Conservation (phyloP, 2,888 invertebrate species). For the Drosophila colorata region DNA sequence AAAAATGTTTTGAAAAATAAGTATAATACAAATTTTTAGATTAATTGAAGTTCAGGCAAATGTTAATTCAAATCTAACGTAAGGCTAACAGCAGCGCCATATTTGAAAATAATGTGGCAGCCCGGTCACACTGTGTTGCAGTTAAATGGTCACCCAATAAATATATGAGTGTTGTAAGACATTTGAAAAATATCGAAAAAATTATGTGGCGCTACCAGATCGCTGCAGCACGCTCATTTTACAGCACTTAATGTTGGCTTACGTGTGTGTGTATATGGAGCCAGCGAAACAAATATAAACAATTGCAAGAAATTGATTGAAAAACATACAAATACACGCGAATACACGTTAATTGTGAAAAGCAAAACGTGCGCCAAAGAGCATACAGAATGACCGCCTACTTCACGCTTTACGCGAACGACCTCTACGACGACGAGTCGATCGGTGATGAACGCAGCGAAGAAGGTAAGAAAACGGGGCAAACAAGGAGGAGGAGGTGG, state of each 20-base stretch:
- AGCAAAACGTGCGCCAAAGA: neutral
- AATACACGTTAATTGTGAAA: neutral
- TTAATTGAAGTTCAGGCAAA: neutral
- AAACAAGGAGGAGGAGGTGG: neutral
- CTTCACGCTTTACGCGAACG: conserved; percentile 55
- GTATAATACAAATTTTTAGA: too few species aligned
- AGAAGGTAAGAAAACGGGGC: conserved; percentile 57
- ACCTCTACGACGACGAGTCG: conserved; percentile 70
- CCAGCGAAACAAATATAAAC: conserved; percentile 47
- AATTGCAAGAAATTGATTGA: conserved; percentile 16
- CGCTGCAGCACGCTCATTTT: neutral
- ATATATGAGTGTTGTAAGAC: conserved; percentile 2
- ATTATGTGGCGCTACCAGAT: conserved; percentile 14
- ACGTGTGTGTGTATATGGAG: conserved; percentile 30
- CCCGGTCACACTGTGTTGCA: conserved; percentile 9
- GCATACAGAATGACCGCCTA: conserved; percentile 55
- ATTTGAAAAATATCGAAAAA: conserved; percentile 4
- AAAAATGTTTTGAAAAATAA: neutral
- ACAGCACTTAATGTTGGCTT: conserved; percentile 21
- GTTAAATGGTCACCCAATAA: neutral
- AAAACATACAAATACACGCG: neutral
- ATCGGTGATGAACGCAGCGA: conserved; percentile 74
- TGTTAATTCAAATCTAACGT: conserved; percentile 1
- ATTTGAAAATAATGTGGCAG: rapidly evolving
- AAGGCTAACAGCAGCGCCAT: neutral